Conservation (phyloP, 2,888 invertebrate species). For the Ochropacha duplaris region DNA sequence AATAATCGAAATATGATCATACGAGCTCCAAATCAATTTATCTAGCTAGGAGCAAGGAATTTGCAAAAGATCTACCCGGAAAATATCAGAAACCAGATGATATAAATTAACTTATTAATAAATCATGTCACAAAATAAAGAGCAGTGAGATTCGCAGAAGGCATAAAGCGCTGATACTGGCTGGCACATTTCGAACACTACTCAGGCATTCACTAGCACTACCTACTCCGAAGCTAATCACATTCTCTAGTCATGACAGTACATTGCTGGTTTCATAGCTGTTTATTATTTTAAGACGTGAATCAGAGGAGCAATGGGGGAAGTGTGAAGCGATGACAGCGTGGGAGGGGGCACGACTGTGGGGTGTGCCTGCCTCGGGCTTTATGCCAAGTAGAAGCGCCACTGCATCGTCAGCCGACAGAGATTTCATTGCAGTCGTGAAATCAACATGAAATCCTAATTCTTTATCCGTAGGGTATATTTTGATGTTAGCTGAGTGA, state of each 20-base stretch:
- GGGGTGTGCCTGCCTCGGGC: conserved; percentile 66
- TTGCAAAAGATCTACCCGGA: not conserved
- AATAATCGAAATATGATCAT: not conserved
- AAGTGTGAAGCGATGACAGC: conserved; percentile 58
- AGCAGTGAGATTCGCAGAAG: conserved; percentile 20
- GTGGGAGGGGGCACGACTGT: conserved; percentile 55
- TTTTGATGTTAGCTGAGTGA: conserved; percentile 27
- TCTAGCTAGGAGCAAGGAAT: not conserved
- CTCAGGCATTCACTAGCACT: conserved; percentile 30
- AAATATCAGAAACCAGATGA: not conserved
- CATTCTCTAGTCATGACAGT: conserved; percentile 36
- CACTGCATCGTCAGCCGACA: conserved; percentile 66
- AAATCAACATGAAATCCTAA: conserved; percentile 33
- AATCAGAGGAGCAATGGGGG: conserved; percentile 59
- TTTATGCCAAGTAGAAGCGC: conserved; percentile 75
- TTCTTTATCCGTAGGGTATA: conserved; percentile 42
- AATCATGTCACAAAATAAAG: conserved; percentile 24
- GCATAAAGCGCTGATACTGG: conserved; percentile 26
- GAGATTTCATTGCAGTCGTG: conserved; percentile 35
- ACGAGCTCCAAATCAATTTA: not conserved
- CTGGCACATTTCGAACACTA: conserved; percentile 31
- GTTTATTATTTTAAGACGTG: conserved; percentile 56
- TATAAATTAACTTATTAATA: conserved; percentile 3
- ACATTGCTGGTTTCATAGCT: conserved; percentile 57
- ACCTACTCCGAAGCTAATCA: conserved; percentile 36